Evolutionary conservation across 64 coral and sea anemone species (phyloP).

Genomic region (Pocillopora verrucosa): DNA sequence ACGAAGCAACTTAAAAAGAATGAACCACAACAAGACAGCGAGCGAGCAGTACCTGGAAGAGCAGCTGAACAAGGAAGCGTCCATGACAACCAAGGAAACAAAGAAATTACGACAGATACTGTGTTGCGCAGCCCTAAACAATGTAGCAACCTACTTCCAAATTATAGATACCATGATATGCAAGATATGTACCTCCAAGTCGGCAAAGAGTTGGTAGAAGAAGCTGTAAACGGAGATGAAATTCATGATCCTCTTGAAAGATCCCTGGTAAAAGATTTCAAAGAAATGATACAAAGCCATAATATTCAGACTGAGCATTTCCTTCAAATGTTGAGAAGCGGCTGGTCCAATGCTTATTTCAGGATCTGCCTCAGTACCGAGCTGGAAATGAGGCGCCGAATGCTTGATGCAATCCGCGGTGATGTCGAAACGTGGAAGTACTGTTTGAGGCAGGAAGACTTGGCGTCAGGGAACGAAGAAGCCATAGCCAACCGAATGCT

Average conservation of each 20-base stretch:
- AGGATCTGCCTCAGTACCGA: neutral
- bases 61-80: neutral
- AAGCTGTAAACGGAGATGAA: neutral
- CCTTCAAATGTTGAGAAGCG: neutral
- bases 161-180: slow-evolving; percentile 7
- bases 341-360: neutral
- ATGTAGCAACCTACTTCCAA: neutral
- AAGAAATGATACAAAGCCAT: neutral
- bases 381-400: neutral
- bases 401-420: neutral
- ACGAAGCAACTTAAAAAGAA: neutral
- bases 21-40: neutral
- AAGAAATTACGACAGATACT: neutral
- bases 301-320: neutral
- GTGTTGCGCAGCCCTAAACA: neutral
- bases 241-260: neutral
- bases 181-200: neutral
- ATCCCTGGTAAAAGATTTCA: slow-evolving; percentile 4
- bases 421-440: neutral
- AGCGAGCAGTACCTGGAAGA: no score
- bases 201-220: neutral
- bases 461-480: neutral
- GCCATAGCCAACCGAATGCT: slow-evolving; percentile 9
- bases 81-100: neutral
- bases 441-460: slow-evolving; percentile 12